phyloP scores from a whole-genome alignment of 2,888 invertebrate genomes.

The Hartigia nigra region DNA sequence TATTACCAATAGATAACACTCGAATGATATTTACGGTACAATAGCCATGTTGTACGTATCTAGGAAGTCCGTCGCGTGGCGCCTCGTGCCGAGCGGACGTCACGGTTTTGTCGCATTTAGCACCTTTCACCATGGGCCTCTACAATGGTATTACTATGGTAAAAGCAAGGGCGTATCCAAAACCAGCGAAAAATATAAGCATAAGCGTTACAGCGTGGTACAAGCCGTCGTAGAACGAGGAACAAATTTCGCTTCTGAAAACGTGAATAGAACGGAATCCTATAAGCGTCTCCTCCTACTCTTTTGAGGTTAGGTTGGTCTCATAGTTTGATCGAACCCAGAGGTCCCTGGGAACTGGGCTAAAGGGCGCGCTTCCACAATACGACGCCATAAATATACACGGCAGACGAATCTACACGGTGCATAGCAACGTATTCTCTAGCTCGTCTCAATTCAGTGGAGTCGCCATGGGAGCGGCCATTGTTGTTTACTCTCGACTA shows the following conservation, averaged over 20 bases:
- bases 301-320: not conserved
- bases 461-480: not conserved
- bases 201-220: not conserved
- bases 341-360: not conserved
- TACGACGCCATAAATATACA: not conserved
- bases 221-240: not conserved
- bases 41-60: not conserved
- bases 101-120: slow-evolving; percentile 59
- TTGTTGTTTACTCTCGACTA: not conserved
- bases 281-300: not conserved
- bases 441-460: not conserved
- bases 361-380: not conserved
- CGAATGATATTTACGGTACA: not conserved
- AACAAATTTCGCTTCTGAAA: not conserved
- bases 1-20: not conserved
- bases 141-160: slow-evolving; percentile 38
- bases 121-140: slow-evolving; percentile 45
- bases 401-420: not conserved
- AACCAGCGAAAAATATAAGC: slow-evolving; percentile 33
- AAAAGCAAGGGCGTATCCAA: slow-evolving; percentile 58
- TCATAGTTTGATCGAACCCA: not conserved
- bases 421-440: not conserved
- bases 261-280: not conserved
- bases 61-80: slow-evolving; percentile 50
- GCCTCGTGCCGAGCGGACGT: slow-evolving; percentile 59